Evolutionary conservation across 1,140 invertebrate genomes (phyloP).

Genomic region (Polyergus mexicanus): DNA sequence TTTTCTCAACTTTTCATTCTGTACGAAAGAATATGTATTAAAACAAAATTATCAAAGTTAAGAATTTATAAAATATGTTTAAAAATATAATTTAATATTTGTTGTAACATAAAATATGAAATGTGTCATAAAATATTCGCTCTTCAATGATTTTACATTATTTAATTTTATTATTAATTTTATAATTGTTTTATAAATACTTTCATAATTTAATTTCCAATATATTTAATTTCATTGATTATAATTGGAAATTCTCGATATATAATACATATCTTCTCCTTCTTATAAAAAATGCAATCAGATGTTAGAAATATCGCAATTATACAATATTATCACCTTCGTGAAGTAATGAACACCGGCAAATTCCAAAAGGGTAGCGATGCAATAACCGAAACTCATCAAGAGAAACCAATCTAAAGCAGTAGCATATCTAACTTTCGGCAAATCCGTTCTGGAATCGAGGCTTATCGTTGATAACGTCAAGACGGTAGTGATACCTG

Average conservation of each 20-base stretch:
- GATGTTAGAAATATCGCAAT: background rate
- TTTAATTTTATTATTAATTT: too few species aligned
- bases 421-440: slow-evolving; percentile 96
- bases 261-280: background rate
- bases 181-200: background rate
- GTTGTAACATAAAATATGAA: too few species aligned
- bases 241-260: background rate
- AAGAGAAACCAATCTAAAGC: slow-evolving; percentile 97
- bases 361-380: slow-evolving; percentile 96
- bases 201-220: background rate
- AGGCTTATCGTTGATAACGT: slow-evolving; percentile 96
- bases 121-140: background rate
- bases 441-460: slow-evolving; percentile 95
- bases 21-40: too few species aligned
- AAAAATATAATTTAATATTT: too few species aligned
- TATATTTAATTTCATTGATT: background rate
- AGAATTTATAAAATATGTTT: too few species aligned
- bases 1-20: too few species aligned
- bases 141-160: too few species aligned
- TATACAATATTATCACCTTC: slow-evolving; percentile 88
- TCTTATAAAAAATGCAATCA: background rate
- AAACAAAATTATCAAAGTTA: too few species aligned
- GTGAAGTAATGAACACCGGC: slow-evolving; percentile 98
- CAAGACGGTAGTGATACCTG: slow-evolving; percentile 96
- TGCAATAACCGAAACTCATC: slow-evolving; percentile 97